Conservation (phyloP, 2,888 invertebrate genomes). For the Diadegma fenestrale region DNA sequence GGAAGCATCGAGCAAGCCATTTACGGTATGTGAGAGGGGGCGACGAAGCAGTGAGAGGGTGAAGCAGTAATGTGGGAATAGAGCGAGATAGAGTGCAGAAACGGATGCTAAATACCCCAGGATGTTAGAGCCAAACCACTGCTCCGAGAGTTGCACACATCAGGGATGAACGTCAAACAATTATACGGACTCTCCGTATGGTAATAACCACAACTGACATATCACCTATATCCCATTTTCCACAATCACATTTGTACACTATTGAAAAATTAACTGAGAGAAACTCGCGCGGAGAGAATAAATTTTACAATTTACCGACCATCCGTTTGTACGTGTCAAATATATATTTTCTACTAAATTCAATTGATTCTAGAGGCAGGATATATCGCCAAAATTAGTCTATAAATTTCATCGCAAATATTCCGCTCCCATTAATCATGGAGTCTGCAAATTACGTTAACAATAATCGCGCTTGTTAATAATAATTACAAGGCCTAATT, state of each 20-base stretch:
- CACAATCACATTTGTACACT: conserved; percentile 23
- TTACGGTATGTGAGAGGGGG: conserved; percentile 58
- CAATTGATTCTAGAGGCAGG: neutral
- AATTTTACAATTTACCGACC: neutral
- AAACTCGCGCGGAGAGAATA: neutral
- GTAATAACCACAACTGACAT: conserved; percentile 24
- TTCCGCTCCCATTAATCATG: neutral
- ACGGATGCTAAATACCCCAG: conserved; percentile 67
- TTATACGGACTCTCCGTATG: conserved; percentile 31
- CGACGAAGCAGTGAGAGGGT: conserved; percentile 60
- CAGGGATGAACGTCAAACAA: conserved; percentile 64
- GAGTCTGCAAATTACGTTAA: neutral
- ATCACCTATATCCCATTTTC: conserved; percentile 16
- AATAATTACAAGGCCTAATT: neutral
- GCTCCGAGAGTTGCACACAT: conserved; percentile 55
- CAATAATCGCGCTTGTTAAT: neutral
- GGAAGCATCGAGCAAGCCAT: conserved; percentile 52
- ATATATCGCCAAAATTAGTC: neutral
- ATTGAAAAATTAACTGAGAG: conserved; percentile 10
- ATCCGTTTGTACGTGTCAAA: neutral
- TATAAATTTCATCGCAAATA: neutral
- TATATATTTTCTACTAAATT: neutral
- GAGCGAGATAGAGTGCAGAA: conserved; percentile 37
- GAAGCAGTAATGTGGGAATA: conserved; percentile 47
- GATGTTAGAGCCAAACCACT: conserved; percentile 71